These are phyloP conservation scores for Hyalella azteca DNA, from an alignment of 2,888 invertebrate genomes.

Conservation along the genomic window DNA sequence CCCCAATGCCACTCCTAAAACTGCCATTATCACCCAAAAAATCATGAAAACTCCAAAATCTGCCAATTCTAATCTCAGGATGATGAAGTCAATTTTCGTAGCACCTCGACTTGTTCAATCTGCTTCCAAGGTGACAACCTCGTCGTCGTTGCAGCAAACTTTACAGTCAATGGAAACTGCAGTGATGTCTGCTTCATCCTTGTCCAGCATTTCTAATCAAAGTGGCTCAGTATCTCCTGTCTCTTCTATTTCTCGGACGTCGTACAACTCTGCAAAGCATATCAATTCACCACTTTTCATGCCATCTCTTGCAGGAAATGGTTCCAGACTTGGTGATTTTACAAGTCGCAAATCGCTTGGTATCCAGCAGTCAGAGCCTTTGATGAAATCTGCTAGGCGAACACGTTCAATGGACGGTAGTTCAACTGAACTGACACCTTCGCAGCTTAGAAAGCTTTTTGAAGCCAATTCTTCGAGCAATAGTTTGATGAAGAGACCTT, in stretches of 20 bases:
- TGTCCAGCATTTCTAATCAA: not conserved
- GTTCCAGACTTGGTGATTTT: constrained; percentile 5
- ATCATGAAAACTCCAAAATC: constrained; percentile 18
- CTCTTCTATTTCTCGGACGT: not conserved
- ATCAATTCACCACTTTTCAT: constrained; percentile 5
- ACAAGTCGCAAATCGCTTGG: constrained; percentile 16
- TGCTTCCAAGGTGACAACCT: not conserved
- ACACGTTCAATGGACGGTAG: not conserved
- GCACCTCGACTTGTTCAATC: not conserved
- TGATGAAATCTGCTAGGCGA: not conserved
- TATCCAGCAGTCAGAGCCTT: not conserved
- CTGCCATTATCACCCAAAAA: not conserved
- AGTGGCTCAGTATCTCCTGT: not conserved
- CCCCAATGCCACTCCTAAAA: not conserved
- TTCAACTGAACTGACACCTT: not conserved
- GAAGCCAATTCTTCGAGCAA: not conserved
- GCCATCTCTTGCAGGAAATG: constrained; percentile 8
- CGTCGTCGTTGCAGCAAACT: constrained; percentile 3
- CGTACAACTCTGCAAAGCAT: constrained; percentile 14
- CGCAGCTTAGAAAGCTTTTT: not conserved
- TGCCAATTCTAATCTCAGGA: not conserved
- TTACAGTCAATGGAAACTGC: not conserved
- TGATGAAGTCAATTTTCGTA: not conserved
- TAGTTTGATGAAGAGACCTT: not conserved
- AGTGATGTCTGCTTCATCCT: not conserved